Base-by-base conservation (phyloP, 1,140 invertebrate genomes). In the Trachymyrmex cornetzi region DNA sequence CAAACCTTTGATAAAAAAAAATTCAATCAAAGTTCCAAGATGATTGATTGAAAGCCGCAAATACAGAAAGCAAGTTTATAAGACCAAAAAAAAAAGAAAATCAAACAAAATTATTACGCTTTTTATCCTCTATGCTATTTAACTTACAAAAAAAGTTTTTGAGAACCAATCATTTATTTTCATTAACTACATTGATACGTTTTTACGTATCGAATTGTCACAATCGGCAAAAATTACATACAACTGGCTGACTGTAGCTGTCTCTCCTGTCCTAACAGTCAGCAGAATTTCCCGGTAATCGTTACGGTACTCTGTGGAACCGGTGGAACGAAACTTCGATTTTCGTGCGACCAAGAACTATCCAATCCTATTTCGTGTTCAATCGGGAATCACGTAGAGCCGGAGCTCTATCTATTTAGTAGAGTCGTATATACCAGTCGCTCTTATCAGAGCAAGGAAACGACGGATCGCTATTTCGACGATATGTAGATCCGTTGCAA, bases 361-460 rank as follows among this genome's bases (percentile, higher is more conserved):
- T 67, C 77, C 63, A 82, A 90, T 89, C 63, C 72, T 89, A 90
- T 90, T 87, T 90, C 59, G 85, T 30, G 69, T 79, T 55, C 72
- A 75, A 77, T 55, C 77, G 22, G 34, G 48, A 55, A 59, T 30
- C 34, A 44, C 69, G 57, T 82, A 48, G 48, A 38, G 19, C 57
- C 50, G 44, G 30, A 57, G 12, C 27, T 50, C 72, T 19, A 74
- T 75, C 55, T 75, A 57, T 84, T 74, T 75, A 84, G 0, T 84
- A 75, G 55, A 84, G 7, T 50, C 67, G 24, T 27, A 19, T 59
- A 67, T 16, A 48, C 19, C 9, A 19, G 34, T 44, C 66, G 30
- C 16, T 27, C 12, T 24, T 14, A 11, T 0, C 75, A 44, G 16
- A 11, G 24, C n/a, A 24, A 72, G 79, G 22, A 34, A 44, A 59